A percentile compares a stretch with the other conserved stretches of the same genome.
Evolutionary conservation across 37 sponge, comb jelly and placozoan species (phyloP).

Genomic region (Corticium candelabrum): DNA sequence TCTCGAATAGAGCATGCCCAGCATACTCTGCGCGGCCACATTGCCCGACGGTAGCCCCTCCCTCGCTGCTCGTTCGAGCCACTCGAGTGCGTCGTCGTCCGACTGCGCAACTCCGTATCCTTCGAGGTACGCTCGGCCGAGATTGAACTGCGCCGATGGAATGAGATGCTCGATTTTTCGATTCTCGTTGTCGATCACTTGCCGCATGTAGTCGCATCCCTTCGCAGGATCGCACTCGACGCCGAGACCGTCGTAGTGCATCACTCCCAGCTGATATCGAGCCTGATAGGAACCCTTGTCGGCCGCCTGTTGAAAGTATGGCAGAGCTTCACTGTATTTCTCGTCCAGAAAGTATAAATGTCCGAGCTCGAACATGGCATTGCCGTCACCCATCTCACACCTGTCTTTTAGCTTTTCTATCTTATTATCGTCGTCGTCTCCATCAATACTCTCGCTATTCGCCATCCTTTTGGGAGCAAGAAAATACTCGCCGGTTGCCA

Average conservation of each 20-base stretch:
- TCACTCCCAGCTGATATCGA: constrained; percentile 69
- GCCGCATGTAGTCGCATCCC: constrained; percentile 61
- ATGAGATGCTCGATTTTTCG: constrained; percentile 32
- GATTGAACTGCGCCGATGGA: constrained; percentile 71
- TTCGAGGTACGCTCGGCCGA: constrained; percentile 77
- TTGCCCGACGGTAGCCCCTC: constrained; percentile 33
- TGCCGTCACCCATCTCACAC: constrained; percentile 16
- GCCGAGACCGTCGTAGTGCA: constrained; percentile 78
- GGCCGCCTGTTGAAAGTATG: constrained; percentile 40
- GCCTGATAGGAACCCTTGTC: constrained; percentile 41
- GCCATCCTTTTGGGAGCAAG: no score
- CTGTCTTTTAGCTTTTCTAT: neutral
- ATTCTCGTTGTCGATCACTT: constrained; percentile 36
- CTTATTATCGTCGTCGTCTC: neutral
- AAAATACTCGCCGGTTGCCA: neutral
- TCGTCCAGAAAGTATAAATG: constrained; percentile 34
- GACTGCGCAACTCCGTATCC: constrained; percentile 65
- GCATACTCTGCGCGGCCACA: constrained; percentile 65
- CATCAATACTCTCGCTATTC: no score
- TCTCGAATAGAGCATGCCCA: constrained; percentile 75
- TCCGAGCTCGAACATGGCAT: constrained; percentile 55
- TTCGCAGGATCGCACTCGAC: constrained; percentile 30
- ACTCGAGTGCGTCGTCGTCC: constrained; percentile 29
- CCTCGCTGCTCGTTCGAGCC: constrained; percentile 41
- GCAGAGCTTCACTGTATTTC: constrained; percentile 25